Conservation (phyloP, 2,797 vertebrate species). For the Crypturellus tataupa region DNA sequence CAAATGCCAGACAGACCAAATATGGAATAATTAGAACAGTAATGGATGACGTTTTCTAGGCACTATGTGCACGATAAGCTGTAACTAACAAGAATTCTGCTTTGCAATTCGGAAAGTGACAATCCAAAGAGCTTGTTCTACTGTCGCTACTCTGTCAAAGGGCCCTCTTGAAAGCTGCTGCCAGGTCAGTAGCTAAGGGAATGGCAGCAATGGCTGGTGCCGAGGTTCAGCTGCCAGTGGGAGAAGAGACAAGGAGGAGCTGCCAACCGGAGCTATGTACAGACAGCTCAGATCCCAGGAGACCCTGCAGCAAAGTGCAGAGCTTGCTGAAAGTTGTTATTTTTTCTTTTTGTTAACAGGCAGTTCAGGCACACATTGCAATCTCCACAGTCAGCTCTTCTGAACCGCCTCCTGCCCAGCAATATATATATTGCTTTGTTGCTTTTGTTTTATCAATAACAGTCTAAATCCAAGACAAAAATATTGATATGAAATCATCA, state of each 20-base stretch:
- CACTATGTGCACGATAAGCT: slow-evolving; percentile 1
- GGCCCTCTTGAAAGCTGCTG: neutral
- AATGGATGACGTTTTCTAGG: slow-evolving; percentile 26
- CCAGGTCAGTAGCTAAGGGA: neutral
- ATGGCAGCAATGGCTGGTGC: neutral
- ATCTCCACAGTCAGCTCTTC: neutral
- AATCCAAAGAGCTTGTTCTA: neutral
- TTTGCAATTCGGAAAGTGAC: neutral
- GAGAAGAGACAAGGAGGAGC: neutral
- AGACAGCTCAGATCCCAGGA: neutral
- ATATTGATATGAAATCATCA: neutral
- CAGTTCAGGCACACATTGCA: neutral
- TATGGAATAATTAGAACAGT: slow-evolving; percentile 13
- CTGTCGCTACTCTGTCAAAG: neutral
- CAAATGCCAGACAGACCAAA: slow-evolving; percentile 31
- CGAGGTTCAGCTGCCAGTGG: neutral
- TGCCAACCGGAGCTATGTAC: neutral
- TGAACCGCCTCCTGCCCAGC: neutral
- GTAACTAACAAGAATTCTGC: neutral
- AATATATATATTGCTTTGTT: neutral
- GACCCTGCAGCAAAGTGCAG: neutral
- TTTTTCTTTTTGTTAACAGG: neutral
- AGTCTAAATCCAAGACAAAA: neutral
- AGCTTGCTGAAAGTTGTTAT: neutral
- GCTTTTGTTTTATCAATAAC: neutral